A percentile compares a stretch with the other conserved stretches of the same genome.
Evolutionary conservation across 2,888 invertebrate genomes (phyloP).

Genomic region (Stenichneumon culpator): DNA sequence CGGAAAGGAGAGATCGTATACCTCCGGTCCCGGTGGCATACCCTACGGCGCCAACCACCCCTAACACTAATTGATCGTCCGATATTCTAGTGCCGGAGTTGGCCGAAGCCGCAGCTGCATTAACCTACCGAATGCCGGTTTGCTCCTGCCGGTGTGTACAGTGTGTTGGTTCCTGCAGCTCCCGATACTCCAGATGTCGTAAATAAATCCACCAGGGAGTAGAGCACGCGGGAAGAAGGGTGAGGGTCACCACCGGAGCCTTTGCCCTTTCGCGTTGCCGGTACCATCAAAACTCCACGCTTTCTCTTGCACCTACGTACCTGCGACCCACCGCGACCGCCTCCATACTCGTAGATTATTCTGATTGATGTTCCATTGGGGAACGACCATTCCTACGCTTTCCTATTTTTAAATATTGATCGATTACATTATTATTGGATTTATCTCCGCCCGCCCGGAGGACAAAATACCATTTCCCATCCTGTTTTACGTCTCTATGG

Average conservation of each 20-base stretch:
- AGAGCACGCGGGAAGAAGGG: slow-evolving; percentile 25
- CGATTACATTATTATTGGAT: slow-evolving; percentile 79
- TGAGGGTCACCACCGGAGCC: slow-evolving; percentile 10
- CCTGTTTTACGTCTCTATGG: background rate
- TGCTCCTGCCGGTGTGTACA: slow-evolving; percentile 2
- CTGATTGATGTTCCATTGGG: slow-evolving; percentile 81
- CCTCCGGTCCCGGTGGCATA: slow-evolving; percentile 26
- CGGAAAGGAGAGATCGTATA: slow-evolving; percentile 28
- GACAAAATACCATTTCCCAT: background rate
- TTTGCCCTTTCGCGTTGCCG: slow-evolving; percentile 42
- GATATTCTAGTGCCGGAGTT: slow-evolving; percentile 57
- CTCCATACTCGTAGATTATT: slow-evolving; percentile 77
- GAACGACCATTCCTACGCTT: slow-evolving; percentile 64
- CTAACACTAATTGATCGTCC: slow-evolving; percentile 63
- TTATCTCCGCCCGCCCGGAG: background rate
- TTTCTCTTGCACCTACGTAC: slow-evolving; percentile 18
- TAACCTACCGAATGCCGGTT: slow-evolving; percentile 56
- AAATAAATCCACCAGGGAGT: slow-evolving; percentile 71
- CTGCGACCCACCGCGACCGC: background rate
- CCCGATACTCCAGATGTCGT: slow-evolving; percentile 49
- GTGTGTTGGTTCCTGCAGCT: slow-evolving; percentile 36
- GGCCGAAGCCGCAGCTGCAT: slow-evolving; percentile 54
- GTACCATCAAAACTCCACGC: background rate
- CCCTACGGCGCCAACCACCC: slow-evolving; percentile 38
- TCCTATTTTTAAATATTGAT: slow-evolving; percentile 80